Percentiles rank a stretch among this genome's conserved stretches.
Conservation (phyloP, 2,113 vertebrate genomes). For the Microtus ochrogaster region DNA sequence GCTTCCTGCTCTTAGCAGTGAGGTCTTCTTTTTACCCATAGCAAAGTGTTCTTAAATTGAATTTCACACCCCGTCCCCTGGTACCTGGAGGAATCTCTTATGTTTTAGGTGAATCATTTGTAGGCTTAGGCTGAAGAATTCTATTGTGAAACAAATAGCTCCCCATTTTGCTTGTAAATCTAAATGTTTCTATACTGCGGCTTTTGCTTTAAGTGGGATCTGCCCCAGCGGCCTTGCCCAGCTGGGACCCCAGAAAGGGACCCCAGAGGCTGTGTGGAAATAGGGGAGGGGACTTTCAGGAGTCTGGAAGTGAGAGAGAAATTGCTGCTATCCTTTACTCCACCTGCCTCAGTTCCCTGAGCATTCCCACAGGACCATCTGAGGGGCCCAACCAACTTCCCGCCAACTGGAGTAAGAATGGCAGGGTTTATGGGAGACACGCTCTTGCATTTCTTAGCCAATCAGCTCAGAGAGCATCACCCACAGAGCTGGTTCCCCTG, state of each 20-base stretch:
- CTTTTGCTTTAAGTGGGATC: constrained; percentile 55
- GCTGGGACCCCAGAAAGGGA: neutral
- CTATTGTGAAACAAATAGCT: constrained; percentile 54
- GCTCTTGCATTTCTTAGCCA: constrained; percentile 40
- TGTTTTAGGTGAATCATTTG: constrained; percentile 41
- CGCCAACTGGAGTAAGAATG: neutral
- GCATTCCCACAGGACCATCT: neutral
- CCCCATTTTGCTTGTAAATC: constrained; percentile 57
- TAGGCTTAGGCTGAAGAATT: constrained; percentile 34
- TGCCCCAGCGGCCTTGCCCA: neutral
- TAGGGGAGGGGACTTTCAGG: neutral
- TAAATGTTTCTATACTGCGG: constrained; percentile 25
- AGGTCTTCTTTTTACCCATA: neutral
- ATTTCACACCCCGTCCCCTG: neutral
- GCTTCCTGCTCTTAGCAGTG: neutral
- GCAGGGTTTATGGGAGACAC: neutral
- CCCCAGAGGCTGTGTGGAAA: neutral
- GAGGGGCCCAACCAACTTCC: neutral
- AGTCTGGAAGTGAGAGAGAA: neutral
- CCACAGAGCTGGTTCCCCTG: neutral
- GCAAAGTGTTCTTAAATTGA: neutral
- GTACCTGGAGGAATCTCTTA: constrained; percentile 1
- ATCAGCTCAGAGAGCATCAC: constrained; percentile 19
- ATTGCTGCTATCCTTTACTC: neutral
- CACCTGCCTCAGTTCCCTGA: neutral